phyloP scores from a whole-genome alignment of 2,797 vertebrate species.

The Oreochromis mossambicus region DNA sequence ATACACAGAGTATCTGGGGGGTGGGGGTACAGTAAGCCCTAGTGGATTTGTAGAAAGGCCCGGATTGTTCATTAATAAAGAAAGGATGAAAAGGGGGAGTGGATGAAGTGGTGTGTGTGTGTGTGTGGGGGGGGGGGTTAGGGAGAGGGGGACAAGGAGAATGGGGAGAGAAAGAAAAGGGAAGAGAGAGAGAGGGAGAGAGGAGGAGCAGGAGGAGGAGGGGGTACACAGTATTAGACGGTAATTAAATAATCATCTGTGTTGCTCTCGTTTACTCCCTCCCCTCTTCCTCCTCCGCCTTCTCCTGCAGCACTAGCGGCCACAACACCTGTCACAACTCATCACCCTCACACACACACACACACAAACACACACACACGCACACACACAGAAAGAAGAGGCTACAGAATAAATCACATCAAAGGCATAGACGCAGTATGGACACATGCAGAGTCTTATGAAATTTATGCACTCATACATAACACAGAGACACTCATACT shows the following conservation, averaged over 20 bases:
- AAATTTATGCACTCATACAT: slow-evolving; percentile 23
- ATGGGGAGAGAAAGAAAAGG: slow-evolving; percentile 13
- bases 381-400: background rate
- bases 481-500: background rate
- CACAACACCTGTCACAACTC: slow-evolving; percentile 90
- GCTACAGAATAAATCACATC: slow-evolving; percentile 38
- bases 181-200: background rate
- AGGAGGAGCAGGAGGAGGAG: background rate
- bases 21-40: slow-evolving; percentile 60
- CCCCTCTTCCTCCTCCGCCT: slow-evolving; percentile 76
- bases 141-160: background rate
- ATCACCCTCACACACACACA: slow-evolving; percentile 78
- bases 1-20: slow-evolving; percentile 32
- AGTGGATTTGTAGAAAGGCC: slow-evolving; percentile 72
- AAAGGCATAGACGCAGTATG: slow-evolving; percentile 22
- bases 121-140: background rate
- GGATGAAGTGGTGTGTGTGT: background rate
- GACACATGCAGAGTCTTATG: background rate
- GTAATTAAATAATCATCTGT: slow-evolving; percentile 94
- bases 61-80: slow-evolving; percentile 78
- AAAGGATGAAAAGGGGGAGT: slow-evolving; percentile 58
- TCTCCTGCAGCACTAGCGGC: slow-evolving; percentile 77
- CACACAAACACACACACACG: background rate
- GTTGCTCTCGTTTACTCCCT: slow-evolving; percentile 86
- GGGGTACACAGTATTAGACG: slow-evolving; percentile 78